Evolutionary conservation across 2,113 vertebrate species (phyloP), one percentile per base, ranked within the genome.

Genomic region (Pygoscelis antarcticus): DNA sequence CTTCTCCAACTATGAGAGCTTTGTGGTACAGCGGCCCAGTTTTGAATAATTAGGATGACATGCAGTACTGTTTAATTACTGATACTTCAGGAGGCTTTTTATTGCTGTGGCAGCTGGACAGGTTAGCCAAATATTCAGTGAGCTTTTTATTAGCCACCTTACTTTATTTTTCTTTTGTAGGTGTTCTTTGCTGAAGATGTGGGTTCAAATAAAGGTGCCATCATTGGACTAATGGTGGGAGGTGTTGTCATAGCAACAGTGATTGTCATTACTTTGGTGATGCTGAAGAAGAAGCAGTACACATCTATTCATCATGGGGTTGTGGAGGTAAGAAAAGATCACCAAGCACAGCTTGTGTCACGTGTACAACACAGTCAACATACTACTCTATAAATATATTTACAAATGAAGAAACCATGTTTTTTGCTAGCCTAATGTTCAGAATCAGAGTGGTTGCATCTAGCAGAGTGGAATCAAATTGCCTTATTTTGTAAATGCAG

Each of bases 201-300:
- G 89, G 99, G 99, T 81, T 99, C 99, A 93, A 99, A 99, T 97
- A 99, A 99, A 98, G 99, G 99, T 17, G 99, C 99, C 62, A 99
- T 99, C 93, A 99, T 99, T 75, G 99, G 99, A 93, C 99, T 99
- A 79, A 99, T 99, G 99, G 99, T 99, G 88, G 99, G 99, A 49
- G 99, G 99, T 25, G 99, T 99, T 87, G 99, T 99, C 98, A 99
- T 99, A 98, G 99, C 99, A 88, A 99, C 99, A 16, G 99, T 99
- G 97, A 99, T 99, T 34, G 99, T 99, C 96, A 99, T 99, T 96
- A 99, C 99, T 85, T 97, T 99, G 97, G 99, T 99, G 98, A 99
- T 99, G 99, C 98, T 99, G 97, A 99, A 99, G 98, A 99, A 99
- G 99, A 99, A 99, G 91, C 99, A 99, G 89, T 99, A 99, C 92